phyloP scores from a whole-genome alignment of 2,113 vertebrate genomes.

The Porphyrio hochstetteri region DNA sequence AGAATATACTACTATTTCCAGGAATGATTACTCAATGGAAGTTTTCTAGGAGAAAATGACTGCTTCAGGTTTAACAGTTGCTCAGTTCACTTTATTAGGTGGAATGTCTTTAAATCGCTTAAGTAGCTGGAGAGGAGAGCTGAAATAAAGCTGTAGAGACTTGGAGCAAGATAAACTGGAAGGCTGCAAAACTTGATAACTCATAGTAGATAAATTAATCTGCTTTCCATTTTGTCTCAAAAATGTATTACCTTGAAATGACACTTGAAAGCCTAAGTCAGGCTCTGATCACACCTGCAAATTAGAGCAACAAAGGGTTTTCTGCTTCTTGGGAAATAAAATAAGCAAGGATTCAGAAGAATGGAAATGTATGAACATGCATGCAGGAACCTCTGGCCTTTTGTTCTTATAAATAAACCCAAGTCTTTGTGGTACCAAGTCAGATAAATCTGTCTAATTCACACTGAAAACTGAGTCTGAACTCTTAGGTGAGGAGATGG shows the following conservation, averaged over 20 bases:
- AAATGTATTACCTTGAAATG: constrained; percentile 15
- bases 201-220: constrained; percentile 6
- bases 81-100: constrained; percentile 4
- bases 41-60: constrained; percentile 1
- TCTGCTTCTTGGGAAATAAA: background rate
- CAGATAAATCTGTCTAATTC: background rate
- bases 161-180: constrained; percentile 14
- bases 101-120: constrained; percentile 26
- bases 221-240: constrained; percentile 48
- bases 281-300: background rate
- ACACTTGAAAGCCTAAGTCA: background rate
- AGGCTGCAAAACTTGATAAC: constrained; percentile 9
- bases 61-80: background rate
- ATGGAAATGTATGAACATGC: background rate
- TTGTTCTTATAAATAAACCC: background rate
- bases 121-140: background rate
- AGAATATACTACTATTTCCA: background rate
- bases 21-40: background rate
- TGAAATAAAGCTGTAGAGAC: constrained; percentile 21
- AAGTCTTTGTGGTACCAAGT: background rate
- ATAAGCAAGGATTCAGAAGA: background rate
- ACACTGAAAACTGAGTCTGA: background rate
- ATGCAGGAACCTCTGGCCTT: background rate
- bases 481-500: background rate
- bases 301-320: background rate